Evolutionary conservation across 2,113 vertebrate genomes (phyloP), one percentile per base, ranked within the genome.

Genomic region (Gallinago media): DNA sequence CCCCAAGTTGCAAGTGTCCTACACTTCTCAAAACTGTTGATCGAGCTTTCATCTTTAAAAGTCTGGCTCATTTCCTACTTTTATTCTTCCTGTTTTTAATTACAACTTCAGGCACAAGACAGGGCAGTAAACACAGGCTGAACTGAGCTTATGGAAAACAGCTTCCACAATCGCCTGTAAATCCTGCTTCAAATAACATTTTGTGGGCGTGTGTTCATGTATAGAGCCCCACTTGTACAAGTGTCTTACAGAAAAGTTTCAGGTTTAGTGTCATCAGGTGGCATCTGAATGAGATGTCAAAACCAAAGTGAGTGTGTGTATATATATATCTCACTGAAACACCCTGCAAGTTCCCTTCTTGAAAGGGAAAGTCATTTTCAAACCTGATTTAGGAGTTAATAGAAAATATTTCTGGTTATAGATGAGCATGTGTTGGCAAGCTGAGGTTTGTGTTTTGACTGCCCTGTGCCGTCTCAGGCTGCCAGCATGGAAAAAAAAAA

Each of bases 401-500:
- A 63, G 32, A 19, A 83, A 61, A 11, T 32, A 58, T 46, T 63
- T 44, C 21, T 76, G 26, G 23, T 21, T 12, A 38, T 40, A 16
- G 13, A 11, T 6, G 26, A 50, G 17, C 13, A 2, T 0, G 3
- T 8, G 23, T 15, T 11, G 63, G 61, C 34, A 26, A 49, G 55
- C 15, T 1, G 3, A 44, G 44, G 49, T 26, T n/a, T 16, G 32
- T 0, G 1, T 56, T 31, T 8, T 14, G 38, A 17, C 18, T 7
- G 63, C n/a, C 26, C 2, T 47, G 5, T 0, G 17, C 44, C 23
- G 68, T 20, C n/a, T 14, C n/a, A 1, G 42, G 56, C 50, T 34
- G 63, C 32, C 25, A 32, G 38, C 26, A 1, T 20, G 6, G 12
- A 52, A 22, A 17, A 10, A 23, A 20, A 42, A 12, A 21, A 46